These are phyloP conservation scores for Drosophila simulans DNA, from an alignment of 1,140 invertebrate genomes.

Conservation along the genomic window DNA sequence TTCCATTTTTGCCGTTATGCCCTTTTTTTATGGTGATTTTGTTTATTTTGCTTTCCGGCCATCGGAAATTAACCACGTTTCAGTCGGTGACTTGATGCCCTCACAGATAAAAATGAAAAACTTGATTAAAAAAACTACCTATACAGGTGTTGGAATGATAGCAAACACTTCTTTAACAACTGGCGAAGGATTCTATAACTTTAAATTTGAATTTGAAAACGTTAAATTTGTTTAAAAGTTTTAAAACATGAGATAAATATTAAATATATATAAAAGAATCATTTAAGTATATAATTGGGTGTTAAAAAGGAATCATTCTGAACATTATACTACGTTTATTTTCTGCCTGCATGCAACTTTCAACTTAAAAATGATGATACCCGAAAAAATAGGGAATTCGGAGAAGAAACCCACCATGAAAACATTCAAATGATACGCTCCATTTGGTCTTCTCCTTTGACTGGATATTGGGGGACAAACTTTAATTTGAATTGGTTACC, in stretches of 20 bases:
- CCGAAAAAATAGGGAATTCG: not conserved
- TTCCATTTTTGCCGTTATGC: constrained; percentile 64
- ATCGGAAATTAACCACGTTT: constrained; percentile 31
- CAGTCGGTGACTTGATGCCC: constrained; percentile 25
- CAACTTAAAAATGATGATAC: not conserved
- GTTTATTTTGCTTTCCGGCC: constrained; percentile 72
- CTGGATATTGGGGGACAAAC: constrained; percentile 10
- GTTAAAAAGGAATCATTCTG: not conserved
- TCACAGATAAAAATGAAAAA: not conserved
- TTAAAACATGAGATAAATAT: not conserved
- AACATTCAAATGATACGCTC: constrained; percentile 65
- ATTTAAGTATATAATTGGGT: not conserved
- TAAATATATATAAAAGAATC: too few relatives aligned
- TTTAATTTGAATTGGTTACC: constrained; percentile 48
- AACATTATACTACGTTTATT: constrained; percentile 7
- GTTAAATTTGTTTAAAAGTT: too few relatives aligned
- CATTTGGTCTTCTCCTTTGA: constrained; percentile 49
- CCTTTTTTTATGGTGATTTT: constrained; percentile 78
- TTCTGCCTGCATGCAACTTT: not conserved
- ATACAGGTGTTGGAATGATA: not conserved
- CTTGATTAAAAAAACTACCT: not conserved
- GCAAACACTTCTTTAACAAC: too few relatives aligned
- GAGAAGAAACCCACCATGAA: constrained; percentile 2
- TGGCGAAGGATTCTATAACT: too few relatives aligned
- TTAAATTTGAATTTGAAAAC: too few relatives aligned